Evolutionary conservation across 2,113 vertebrate genomes (phyloP), one percentile per base, ranked within the genome.

Genomic region (Cryptoleucopteryx plumbea): DNA sequence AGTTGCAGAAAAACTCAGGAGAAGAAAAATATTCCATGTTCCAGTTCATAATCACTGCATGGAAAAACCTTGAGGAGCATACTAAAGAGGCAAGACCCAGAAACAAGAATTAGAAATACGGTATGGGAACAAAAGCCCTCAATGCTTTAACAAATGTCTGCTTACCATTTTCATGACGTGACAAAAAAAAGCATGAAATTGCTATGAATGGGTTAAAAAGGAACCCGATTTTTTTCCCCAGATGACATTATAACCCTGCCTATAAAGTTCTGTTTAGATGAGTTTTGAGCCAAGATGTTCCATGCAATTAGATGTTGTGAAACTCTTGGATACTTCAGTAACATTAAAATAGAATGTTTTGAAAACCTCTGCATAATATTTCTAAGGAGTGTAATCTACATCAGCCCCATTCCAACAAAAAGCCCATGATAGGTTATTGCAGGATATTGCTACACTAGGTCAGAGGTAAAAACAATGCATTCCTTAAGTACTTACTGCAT

Each of bases 321-420:
- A 97, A 97, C 63, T 78, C 78, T 71, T 89, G 67, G 78, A 87
- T 88, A n/a, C 50, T 88, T 91, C 70, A 90, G 26, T 50, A 94
- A 65, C 23, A 80, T 80, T 59, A 93, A 93, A 95, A 53, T 19
- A 77, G 61, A 95, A 88, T 88, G 93, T 96, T 96, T 95, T 93
- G 65, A 92, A 92, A 97, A 92, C 47, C 56, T 77, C 93, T 93
- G 66, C 85, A 92, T 40, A 91, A 59, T 94, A 96, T 93, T 98
- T 97, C 96, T 95, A 97, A 95, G 96, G 97, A 98, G n/a, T 19
- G 59, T 68, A 85, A 82, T 34, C 73, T 61, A 88, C 71, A 91
- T 50, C 59, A 95, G 71, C 8, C 52, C 38, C 65, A 89, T 81
- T 95, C 75, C 96, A 97, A 85, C 74, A 81, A 73, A 90, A 93